These are phyloP conservation scores for Eurystomus glaucurus DNA, from an alignment of 2,797 vertebrate species.

Conservation along the genomic window DNA sequence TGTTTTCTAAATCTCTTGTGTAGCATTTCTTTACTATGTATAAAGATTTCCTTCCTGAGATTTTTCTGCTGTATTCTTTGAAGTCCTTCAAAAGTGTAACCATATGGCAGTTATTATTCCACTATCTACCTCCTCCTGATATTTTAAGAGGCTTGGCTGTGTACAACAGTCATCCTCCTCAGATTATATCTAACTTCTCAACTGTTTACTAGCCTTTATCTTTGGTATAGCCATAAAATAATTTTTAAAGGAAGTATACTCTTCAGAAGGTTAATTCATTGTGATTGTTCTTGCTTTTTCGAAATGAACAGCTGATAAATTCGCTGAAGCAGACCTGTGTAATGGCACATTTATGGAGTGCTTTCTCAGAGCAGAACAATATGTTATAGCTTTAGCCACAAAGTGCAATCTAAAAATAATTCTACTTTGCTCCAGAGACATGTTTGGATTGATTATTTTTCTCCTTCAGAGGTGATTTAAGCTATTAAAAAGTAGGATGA, in stretches of 20 bases:
- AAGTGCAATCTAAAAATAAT: slow-evolving; percentile 63
- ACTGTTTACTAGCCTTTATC: neutral
- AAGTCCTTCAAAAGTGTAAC: neutral
- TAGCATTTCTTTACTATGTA: neutral
- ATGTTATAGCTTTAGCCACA: slow-evolving; percentile 5
- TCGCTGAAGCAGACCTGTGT: neutral
- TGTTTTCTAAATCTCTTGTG: neutral
- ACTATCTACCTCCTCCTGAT: neutral
- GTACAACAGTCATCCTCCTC: neutral
- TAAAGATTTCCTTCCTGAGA: neutral
- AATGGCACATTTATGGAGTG: neutral
- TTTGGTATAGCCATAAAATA: neutral
- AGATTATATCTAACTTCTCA: neutral
- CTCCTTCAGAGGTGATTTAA: slow-evolving; percentile 55
- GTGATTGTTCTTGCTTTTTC: neutral
- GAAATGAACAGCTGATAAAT: neutral
- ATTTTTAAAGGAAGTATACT: neutral
- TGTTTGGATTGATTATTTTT: slow-evolving; percentile 42
- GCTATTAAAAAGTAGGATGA: neutral
- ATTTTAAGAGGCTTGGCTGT: neutral
- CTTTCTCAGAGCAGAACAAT: slow-evolving; percentile 6
- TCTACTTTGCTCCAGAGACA: neutral
- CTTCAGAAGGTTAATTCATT: neutral
- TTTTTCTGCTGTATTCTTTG: neutral
- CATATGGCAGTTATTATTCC: neutral